Evolutionary conservation across 2,113 vertebrate species (phyloP), one percentile per base, ranked within the genome.

Genomic region (Candoia aspera): DNA sequence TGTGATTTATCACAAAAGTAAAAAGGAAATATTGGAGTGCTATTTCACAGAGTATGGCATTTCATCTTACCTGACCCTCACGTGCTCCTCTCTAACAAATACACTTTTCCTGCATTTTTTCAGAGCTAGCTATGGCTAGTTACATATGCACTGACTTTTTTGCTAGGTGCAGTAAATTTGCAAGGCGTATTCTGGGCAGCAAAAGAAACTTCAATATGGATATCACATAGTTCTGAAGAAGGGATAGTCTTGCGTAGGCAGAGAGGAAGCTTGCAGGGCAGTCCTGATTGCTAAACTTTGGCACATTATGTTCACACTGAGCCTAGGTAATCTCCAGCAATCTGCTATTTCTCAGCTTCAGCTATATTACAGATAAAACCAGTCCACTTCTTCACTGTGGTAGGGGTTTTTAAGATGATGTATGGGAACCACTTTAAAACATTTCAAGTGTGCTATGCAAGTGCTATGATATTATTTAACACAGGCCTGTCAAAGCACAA

Each of bases 401-500:
- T 29, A 64, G 3, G 15, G 26, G 0, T 90, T 79, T 58, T 33
- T 8, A 33, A 57, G 10, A 37, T 79, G 49, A 79, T 55, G 64
- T 13, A 90, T 33, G 49, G 53, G 60, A 89, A 73, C 42, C 46
- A 89, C 60, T 89, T 54, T 23, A 73, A 89, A 89, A 89, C 60
- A 23, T 33, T 87, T 88, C 46, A 46, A 46, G 21, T 46, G 58
- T 88, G 60, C 60, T 89, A n/a, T 29, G n/a, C 49, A 68, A 58
- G 60, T 60, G 33, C 57, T 26, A 60, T 46, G 33, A 49, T 89
- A 64, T 49, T 62, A 26, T 89, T 46, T 88, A 95, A 88, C 23
- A 89, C 24, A 92, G 93, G 94, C 90, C 94, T 94, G 21, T 89
- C 62, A 93, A 46, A 57, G 42, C 89, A 89, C 46, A 92, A 91